A percentile compares a stretch with the other conserved stretches of the same genome.
phyloP scores from a whole-genome alignment of 2,888 invertebrate species.

The Lysandra coridon region DNA sequence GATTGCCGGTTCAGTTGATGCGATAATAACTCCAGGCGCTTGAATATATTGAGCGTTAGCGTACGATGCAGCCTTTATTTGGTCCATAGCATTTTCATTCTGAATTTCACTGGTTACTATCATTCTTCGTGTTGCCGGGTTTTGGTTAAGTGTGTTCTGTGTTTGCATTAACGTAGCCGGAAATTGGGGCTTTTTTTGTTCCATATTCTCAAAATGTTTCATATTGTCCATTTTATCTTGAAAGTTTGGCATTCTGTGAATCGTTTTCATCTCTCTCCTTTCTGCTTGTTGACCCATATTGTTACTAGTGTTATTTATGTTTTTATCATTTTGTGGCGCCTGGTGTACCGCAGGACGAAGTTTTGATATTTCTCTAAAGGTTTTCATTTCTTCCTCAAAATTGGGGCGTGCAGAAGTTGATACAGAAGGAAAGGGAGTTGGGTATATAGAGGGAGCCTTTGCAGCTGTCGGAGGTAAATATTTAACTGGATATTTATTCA shows the following conservation, averaged over 20 bases:
- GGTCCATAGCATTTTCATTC: constrained; percentile 55
- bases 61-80: constrained; percentile 56
- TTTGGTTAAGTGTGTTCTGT: constrained; percentile 47
- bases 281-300: constrained; percentile 43
- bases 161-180: constrained; percentile 46
- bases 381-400: constrained; percentile 51
- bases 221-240: constrained; percentile 56
- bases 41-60: constrained; percentile 56
- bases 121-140: constrained; percentile 57
- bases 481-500: constrained; percentile 60
- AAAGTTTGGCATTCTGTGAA: constrained; percentile 49
- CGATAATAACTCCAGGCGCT: constrained; percentile 57
- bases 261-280: constrained; percentile 53
- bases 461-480: constrained; percentile 63
- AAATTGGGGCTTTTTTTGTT: constrained; percentile 46
- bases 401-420: constrained; percentile 55
- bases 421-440: constrained; percentile 59
- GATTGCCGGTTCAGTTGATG: constrained; percentile 72
- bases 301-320: constrained; percentile 30
- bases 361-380: constrained; percentile 22
- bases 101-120: constrained; percentile 60
- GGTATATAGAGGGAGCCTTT: constrained; percentile 58
- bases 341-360: not conserved
- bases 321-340: constrained; percentile 20
- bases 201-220: constrained; percentile 34